Percentiles rank a stretch among this genome's conserved stretches.
Evolutionary conservation across 2,797 vertebrate genomes (phyloP).

Genomic region (Oceanodroma leucorhoa): DNA sequence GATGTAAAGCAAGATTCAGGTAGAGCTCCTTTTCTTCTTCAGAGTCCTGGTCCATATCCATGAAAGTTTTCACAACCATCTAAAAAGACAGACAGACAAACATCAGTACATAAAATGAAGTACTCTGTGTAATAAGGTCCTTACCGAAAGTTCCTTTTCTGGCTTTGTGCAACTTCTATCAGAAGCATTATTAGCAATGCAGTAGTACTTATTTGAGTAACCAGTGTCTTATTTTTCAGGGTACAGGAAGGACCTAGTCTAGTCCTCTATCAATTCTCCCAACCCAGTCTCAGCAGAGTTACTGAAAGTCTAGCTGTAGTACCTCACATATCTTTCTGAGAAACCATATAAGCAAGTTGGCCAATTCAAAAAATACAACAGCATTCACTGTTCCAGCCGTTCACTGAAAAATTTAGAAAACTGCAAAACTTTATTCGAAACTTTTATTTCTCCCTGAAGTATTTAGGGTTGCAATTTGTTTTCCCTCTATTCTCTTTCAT

Average conservation of each 20-base stretch:
- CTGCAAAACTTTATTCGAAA: background rate
- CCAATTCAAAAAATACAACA: background rate
- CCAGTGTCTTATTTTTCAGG: background rate
- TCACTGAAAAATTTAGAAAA: background rate
- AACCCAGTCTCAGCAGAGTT: background rate
- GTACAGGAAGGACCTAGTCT: background rate
- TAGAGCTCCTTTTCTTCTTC: constrained; percentile 98
- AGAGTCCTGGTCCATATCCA: constrained; percentile 99
- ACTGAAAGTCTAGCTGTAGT: background rate
- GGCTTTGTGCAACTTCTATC: background rate
- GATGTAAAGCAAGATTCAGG: constrained; percentile 93
- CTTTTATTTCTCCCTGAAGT: background rate
- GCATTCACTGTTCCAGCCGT: background rate
- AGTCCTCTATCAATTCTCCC: background rate
- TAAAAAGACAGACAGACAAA: constrained; percentile 59
- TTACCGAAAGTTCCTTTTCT: background rate
- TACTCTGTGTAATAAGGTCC: background rate
- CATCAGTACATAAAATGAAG: background rate
- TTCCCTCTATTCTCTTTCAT: background rate
- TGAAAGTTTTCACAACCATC: constrained; percentile 99
- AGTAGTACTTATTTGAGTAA: background rate
- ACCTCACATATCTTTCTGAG: background rate
- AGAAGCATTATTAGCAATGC: background rate
- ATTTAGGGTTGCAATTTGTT: background rate
- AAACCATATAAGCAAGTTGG: background rate